Evolutionary conservation across 2,888 invertebrate species (phyloP).

Genomic region (Dicyrtomina minuta): DNA sequence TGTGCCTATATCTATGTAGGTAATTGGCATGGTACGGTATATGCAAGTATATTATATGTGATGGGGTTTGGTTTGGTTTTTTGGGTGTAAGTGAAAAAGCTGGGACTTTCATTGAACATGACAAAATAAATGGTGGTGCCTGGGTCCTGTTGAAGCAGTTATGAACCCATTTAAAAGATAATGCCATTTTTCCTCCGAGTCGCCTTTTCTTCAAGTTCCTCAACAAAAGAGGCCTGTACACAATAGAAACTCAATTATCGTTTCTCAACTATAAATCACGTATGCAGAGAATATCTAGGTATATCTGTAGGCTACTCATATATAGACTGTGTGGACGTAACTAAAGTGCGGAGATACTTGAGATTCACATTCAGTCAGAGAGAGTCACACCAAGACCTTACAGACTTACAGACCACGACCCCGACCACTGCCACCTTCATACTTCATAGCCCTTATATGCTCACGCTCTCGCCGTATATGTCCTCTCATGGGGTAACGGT

Average conservation of each 20-base stretch:
- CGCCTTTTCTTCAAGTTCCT: slow-evolving; percentile 8
- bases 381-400: no score
- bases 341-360: no score
- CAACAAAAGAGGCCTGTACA: slow-evolving; percentile 15
- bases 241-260: slow-evolving; percentile 33
- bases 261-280: slow-evolving; percentile 28
- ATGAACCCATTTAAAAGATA: slow-evolving; percentile 32
- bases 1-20: no score
- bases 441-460: no score
- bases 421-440: not conserved
- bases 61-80: slow-evolving; percentile 2
- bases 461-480: no score
- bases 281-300: no score
- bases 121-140: slow-evolving; percentile 32
- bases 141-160: slow-evolving; percentile 29
- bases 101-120: slow-evolving; percentile 27
- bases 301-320: slow-evolving; percentile 5
- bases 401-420: no score
- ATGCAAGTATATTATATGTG: no score
- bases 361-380: no score
- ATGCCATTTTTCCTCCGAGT: slow-evolving; percentile 27
- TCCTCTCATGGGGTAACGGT: no score
- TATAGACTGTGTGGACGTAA: no score
- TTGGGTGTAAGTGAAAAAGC: slow-evolving; percentile 25
- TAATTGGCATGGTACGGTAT: no score